These are phyloP conservation scores for Trichogramma dendrolimi DNA, from an alignment of 2,888 invertebrate species.

Conservation along the genomic window DNA sequence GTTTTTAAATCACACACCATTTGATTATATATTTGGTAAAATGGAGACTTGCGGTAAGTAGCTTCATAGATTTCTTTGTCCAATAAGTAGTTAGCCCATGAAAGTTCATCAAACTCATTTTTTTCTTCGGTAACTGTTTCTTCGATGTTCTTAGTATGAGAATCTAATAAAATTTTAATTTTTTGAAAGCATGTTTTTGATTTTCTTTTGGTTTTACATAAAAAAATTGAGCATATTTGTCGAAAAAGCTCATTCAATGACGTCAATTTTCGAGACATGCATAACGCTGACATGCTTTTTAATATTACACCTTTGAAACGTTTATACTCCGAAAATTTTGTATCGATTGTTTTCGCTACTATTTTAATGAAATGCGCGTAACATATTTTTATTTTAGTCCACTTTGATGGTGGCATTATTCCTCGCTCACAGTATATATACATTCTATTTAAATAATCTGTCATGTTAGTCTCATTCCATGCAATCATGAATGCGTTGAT, in stretches of 20 bases:
- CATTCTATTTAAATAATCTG: slow-evolving; percentile 20
- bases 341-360: slow-evolving; percentile 16
- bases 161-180: not conserved
- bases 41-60: slow-evolving; percentile 21
- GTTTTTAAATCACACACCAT: not conserved
- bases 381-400: slow-evolving; percentile 24
- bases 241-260: slow-evolving; percentile 20
- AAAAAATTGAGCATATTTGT: slow-evolving; percentile 13
- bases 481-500: slow-evolving; percentile 19
- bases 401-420: not conserved
- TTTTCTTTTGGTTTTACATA: slow-evolving; percentile 7
- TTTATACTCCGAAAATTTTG: slow-evolving; percentile 12
- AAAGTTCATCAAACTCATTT: slow-evolving; percentile 5
- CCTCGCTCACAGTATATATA: slow-evolving; percentile 12
- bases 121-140: slow-evolving; percentile 1
- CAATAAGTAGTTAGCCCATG: no score
- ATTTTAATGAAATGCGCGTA: slow-evolving; percentile 28
- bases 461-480: slow-evolving; percentile 21
- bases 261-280: slow-evolving; percentile 18
- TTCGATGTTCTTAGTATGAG: not conserved
- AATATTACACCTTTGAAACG: slow-evolving; percentile 20
- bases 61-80: slow-evolving; percentile 15
- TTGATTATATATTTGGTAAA: slow-evolving; percentile 14
- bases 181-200: slow-evolving; percentile 4
- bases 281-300: slow-evolving; percentile 26